Evolutionary conservation across 2,113 vertebrate species (phyloP).

Genomic region (Cinclus mexicanus): DNA sequence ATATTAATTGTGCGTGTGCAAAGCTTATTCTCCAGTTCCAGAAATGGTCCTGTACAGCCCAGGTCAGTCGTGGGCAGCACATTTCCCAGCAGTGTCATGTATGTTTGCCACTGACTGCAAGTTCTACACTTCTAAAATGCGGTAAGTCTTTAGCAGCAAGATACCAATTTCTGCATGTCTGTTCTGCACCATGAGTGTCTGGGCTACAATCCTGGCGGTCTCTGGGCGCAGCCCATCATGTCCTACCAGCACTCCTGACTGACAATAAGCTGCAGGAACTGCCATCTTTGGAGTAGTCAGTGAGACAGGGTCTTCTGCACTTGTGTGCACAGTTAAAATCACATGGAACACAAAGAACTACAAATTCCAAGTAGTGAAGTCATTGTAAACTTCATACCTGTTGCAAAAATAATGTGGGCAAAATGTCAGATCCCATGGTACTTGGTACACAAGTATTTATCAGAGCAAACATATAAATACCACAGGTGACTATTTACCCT

Average conservation of each 20-base stretch:
- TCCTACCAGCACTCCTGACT: not conserved
- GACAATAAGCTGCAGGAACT: not conserved
- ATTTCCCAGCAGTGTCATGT: not conserved
- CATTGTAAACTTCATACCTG: not conserved
- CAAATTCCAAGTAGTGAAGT: not conserved
- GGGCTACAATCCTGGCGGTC: not conserved
- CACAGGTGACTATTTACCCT: not conserved
- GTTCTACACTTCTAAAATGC: not conserved
- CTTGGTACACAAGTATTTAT: not conserved
- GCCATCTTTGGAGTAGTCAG: not conserved
- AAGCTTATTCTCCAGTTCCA: not conserved
- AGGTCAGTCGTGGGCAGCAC: not conserved
- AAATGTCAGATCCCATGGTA: not conserved
- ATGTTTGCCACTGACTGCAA: fast-evolving
- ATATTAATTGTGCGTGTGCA: not conserved
- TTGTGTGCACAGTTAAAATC: not conserved
- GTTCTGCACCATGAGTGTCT: not conserved
- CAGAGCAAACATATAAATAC: not conserved
- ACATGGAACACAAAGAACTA: not conserved
- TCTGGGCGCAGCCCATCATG: not conserved
- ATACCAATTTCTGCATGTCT: not conserved
- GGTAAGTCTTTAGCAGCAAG: not conserved
- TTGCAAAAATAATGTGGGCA: not conserved
- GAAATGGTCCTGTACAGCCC: not conserved
- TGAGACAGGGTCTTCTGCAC: not conserved